phyloP scores from a whole-genome alignment of 2,888 invertebrate species.

The Isoperla grammatica region DNA sequence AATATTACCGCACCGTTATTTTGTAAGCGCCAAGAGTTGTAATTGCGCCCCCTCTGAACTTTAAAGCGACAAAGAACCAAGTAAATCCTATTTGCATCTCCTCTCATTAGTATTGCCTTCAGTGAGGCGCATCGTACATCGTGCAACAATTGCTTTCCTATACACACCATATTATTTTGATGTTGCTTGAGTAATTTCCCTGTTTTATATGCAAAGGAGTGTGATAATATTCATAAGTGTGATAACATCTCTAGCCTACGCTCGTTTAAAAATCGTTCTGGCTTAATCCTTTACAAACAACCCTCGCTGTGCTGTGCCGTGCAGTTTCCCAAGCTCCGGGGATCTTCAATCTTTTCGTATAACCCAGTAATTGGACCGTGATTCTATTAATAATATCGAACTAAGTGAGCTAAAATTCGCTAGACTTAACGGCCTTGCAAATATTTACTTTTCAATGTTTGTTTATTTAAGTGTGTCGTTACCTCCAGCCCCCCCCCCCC shows the following conservation, averaged over 20 bases:
- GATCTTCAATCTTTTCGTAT: constrained; percentile 4
- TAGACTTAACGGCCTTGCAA: not conserved
- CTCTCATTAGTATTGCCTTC: too few species aligned
- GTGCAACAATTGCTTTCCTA: too few species aligned
- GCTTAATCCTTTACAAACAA: constrained; percentile 14
- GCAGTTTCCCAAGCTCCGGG: not conserved
- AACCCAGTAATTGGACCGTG: constrained; percentile 15
- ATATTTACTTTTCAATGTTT: not conserved
- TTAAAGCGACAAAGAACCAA: too few species aligned
- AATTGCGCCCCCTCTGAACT: too few species aligned
- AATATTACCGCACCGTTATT: too few species aligned
- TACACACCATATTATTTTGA: too few species aligned
- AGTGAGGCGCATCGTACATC: too few species aligned
- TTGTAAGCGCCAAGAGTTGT: too few species aligned
- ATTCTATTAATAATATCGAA: constrained; percentile 14
- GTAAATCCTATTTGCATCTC: too few species aligned
- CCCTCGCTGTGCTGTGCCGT: not conserved
- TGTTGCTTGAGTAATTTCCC: too few species aligned
- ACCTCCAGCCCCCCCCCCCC: not conserved
- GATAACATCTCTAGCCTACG: constrained; percentile 1
- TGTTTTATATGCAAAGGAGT: too few species aligned
- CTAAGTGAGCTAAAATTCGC: not conserved
- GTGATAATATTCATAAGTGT: too few species aligned
- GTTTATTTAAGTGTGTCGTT: not conserved
- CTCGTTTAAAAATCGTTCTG: constrained; percentile 13